Conservation (phyloP, 2,888 invertebrate genomes). For the Callinectes sapidus region DNA sequence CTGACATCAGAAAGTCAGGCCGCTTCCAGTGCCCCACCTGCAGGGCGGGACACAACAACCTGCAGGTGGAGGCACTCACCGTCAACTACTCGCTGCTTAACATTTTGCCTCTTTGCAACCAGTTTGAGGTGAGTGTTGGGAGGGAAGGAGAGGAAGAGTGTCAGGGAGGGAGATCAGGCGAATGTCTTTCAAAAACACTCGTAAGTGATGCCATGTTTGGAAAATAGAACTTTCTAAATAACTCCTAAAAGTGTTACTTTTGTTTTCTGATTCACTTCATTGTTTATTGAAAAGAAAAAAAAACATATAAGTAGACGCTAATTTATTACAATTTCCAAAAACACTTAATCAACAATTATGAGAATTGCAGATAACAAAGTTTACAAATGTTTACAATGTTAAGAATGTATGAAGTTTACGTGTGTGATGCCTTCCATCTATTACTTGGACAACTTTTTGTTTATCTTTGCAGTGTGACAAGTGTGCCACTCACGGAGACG, state of each 20-base stretch:
- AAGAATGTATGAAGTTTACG: no score
- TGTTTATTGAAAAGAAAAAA: no score
- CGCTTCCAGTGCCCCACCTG: not conserved
- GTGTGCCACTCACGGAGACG: conserved; percentile 14
- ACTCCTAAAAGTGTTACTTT: not conserved
- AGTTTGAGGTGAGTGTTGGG: conserved; percentile 39
- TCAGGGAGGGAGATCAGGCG: not conserved
- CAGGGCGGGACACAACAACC: conserved; percentile 6
- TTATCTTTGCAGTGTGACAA: not conserved
- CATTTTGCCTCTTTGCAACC: conserved; percentile 30
- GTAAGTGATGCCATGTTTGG: conserved; percentile 41
- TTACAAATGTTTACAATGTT: no score
- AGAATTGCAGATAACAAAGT: no score
- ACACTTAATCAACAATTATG: no score
- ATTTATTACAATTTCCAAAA: no score
- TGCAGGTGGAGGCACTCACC: conserved; percentile 17
- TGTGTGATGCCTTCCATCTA: no score
- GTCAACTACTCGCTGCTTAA: conserved; percentile 48
- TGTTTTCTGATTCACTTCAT: not conserved
- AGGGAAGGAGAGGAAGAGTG: not conserved
- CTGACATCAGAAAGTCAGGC: not conserved
- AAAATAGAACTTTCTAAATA: not conserved
- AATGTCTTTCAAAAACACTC: not conserved
- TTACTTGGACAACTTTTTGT: not conserved
- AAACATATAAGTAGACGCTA: no score